Base-by-base conservation (phyloP, 2,113 vertebrate genomes). In the Promerops cafer region DNA sequence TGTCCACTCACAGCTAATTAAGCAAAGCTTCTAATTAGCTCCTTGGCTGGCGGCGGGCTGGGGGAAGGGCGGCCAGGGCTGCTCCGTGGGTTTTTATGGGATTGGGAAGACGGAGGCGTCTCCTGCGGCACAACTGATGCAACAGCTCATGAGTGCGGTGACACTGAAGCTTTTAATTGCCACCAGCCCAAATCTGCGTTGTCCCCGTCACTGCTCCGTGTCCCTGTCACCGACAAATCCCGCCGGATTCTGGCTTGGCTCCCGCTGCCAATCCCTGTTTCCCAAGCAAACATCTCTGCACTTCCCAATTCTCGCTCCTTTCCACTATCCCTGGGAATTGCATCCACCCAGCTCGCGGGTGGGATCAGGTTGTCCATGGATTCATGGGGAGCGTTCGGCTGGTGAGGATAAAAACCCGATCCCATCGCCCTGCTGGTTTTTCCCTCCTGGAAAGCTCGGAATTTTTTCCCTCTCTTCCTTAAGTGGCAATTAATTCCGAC, bases 381-480 rank as follows among this genome's bases (percentile, higher is more conserved):
- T 53, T 31, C 33, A 18, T 4, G 49, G 47, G 63, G 33, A 39
- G 1, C 2, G 1, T 14, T 44, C 0, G 0, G 13, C 33, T 2
- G 22, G 5, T 0, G 5, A 44, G 49, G 59, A 39, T 21, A 52
- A 74, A 74, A 35, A 31, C 47, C 31, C 2, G 3, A 70, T 14
- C 30, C 44, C 7, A 2, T 4, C 2, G 1, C 44, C 39, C 16
- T 16, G 31, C 14, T 16, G 39, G 20, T 37, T 37, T 37, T 20
- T 33, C 47, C 68, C 59, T 39, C 28, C 20, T 7, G 19, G 19
- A 49, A 49, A 49, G 3, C 14, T 22, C 0, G 5, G 80, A 10
- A 16, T 35, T 45, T 30, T 71, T 15, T 10, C 33, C 27, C 33
- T 26, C 10, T 26, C 15, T 15, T 45, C 57, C 26, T 27, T 7